Evolutionary conservation across 2,888 invertebrate genomes (phyloP), one percentile per base, ranked within the genome.

Genomic region (Mactromeris polynyma): DNA sequence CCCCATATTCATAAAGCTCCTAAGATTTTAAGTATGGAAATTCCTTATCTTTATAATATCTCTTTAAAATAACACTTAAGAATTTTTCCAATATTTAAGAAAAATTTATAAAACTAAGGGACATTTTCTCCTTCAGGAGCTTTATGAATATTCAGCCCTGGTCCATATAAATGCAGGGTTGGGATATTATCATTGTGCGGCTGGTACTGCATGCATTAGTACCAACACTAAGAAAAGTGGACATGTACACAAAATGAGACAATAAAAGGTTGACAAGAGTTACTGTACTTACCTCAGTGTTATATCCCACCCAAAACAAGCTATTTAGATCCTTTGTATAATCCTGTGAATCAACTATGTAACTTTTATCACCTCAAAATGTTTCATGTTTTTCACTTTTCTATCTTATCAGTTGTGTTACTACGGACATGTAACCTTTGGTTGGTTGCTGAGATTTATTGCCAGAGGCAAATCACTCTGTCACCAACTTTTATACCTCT

Each of bases 381-480:
- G 36, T 73, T 73, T 73, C 73, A 36, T 33, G 73, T 73, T 31
- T 33, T 73, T 33, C 26, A 26, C 58, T n/a, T 64, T 64, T 6
- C 58, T 64, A 73, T 73, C 36, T 73, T 33, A 36, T 36, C 31
- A 36, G 73, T 73, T 17, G 6, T 26, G n/a, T 58, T 73, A 33
- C 58, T 64, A 1, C 6, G 58, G 58, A 64, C 58, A n/a, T 64
- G 58, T 64, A 26, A n/a, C 14, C 33, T 19, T 33, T 73, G 33
- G 33, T 73, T 33, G 14, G 80, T 80, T 26, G 38, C 81, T 81
- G 36, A 64, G 69, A n/a, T 64, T 80, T 40, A 69, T 85, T 31
- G 85, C 85, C 85, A 85, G 58, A 80, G 69, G 85, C 85, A 85
- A 64, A 46, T 80, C 80, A 85, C 85, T 80, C 85, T 85, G 85